Evolutionary conservation across 2,797 vertebrate species (phyloP).

Genomic region (Melanotaenia maccullochi): DNA sequence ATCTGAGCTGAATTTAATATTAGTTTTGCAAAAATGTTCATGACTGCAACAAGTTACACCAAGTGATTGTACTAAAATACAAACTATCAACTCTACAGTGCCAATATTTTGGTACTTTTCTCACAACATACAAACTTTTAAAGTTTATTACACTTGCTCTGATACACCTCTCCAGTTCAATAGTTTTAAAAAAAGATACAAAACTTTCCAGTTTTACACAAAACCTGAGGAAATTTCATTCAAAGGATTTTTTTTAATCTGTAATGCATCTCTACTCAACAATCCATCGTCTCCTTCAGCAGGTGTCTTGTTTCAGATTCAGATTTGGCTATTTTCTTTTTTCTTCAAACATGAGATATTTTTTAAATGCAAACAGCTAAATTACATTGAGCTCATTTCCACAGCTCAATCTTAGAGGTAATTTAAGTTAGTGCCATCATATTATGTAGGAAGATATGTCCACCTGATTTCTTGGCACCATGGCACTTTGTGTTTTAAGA

Average conservation of each 20-base stretch:
- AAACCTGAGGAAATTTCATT: constrained; percentile 9
- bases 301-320: neutral
- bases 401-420: neutral
- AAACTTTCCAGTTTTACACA: constrained; percentile 41
- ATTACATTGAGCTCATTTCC: neutral
- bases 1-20: neutral
- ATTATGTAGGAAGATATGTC: neutral
- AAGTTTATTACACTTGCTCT: neutral
- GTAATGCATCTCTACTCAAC: neutral
- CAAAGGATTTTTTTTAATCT: neutral
- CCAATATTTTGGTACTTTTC: constrained; percentile 8
- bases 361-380: constrained; percentile 1
- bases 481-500: neutral
- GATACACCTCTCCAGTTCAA: constrained; percentile 12
- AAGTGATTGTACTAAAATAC: constrained; percentile 35
- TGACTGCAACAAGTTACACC: constrained; percentile 47
- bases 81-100: constrained; percentile 25
- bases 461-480: neutral
- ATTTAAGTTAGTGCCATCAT: neutral
- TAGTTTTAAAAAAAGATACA: constrained; percentile 16
- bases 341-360: neutral
- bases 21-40: constrained; percentile 1
- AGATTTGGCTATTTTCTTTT: neutral
- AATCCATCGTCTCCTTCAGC: neutral
- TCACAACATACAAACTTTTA: constrained; percentile 2